Conservation (phyloP, 2,797 vertebrate species). For the Coilia nasus region DNA sequence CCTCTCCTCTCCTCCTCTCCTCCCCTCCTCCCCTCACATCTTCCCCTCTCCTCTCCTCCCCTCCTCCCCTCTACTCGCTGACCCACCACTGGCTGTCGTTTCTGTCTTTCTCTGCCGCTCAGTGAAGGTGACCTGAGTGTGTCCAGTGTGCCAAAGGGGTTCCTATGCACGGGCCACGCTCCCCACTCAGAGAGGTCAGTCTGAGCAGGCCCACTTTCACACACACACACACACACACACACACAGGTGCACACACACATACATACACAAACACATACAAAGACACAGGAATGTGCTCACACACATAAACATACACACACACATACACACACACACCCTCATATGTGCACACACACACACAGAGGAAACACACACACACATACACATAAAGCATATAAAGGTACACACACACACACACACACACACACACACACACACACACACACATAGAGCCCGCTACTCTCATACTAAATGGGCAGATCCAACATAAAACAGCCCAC, state of each 20-base stretch:
- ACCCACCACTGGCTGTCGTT: conserved; percentile 24
- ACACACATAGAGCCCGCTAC: not conserved
- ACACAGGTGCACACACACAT: not conserved
- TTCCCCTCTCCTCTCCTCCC: not conserved
- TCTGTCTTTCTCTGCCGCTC: conserved; percentile 40
- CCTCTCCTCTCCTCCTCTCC: not conserved
- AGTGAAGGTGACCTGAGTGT: conserved; percentile 45
- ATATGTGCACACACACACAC: not conserved
- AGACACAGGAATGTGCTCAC: not conserved
- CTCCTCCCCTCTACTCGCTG: not conserved
- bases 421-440: conserved; percentile 3
- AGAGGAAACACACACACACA: conserved; percentile 17
- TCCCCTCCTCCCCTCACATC: not conserved
- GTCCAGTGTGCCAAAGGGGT: conserved; percentile 26
- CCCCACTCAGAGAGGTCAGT: conserved; percentile 42
- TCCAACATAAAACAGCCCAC: not conserved
- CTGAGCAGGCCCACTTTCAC: not conserved
- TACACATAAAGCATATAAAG: too few relatives aligned
- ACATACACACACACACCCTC: not conserved
- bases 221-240: conserved; percentile 33
- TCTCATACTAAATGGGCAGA: too few relatives aligned
- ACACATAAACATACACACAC: too few relatives aligned
- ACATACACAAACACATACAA: conserved; percentile 35
- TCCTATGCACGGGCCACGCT: conserved; percentile 27
- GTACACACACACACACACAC: conserved; percentile 12